Conservation (phyloP, 1,140 invertebrate species). For the Protaetia brevitarsis region DNA sequence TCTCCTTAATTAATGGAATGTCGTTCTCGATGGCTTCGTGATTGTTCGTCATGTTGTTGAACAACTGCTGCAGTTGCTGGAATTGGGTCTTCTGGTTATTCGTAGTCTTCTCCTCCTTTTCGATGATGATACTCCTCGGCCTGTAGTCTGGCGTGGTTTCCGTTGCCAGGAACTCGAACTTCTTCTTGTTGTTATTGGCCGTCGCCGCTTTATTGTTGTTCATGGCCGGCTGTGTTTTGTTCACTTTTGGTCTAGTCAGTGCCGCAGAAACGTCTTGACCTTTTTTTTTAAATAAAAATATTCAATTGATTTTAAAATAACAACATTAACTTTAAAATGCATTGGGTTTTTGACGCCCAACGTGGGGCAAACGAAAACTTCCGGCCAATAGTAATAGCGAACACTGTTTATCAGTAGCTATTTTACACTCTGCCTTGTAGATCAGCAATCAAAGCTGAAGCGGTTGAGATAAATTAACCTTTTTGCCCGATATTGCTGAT, state of each 20-base stretch:
- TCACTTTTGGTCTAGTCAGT: conserved; percentile 68
- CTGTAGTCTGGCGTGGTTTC: conserved; percentile 83
- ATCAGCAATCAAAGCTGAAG: too few relatives aligned
- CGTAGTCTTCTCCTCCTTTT: conserved; percentile 70
- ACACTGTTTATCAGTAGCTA: too few relatives aligned
- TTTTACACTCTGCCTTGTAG: too few relatives aligned
- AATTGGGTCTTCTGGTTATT: conserved; percentile 75
- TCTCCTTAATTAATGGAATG: conserved; percentile 56
- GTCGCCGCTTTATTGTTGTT: conserved; percentile 42
- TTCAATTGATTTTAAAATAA: not conserved
- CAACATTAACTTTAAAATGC: too few relatives aligned
- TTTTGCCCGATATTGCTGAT: too few relatives aligned
- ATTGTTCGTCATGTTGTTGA: conserved; percentile 57
- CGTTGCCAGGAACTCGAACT: conserved; percentile 78
- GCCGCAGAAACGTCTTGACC: conserved; percentile 55
- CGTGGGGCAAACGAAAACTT: too few relatives aligned
- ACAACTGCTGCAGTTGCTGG: conserved; percentile 70
- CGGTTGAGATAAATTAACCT: too few relatives aligned
- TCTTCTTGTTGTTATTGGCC: conserved; percentile 72
- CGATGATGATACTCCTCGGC: conserved; percentile 53
- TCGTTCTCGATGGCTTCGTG: conserved; percentile 41
- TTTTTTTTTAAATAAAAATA: not conserved
- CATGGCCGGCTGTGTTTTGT: conserved; percentile 52
- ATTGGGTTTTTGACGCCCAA: too few relatives aligned
- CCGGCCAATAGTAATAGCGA: too few relatives aligned